Evolutionary conservation across 2,797 vertebrate genomes (phyloP), one percentile per base, ranked within the genome.

Genomic region (Poecile montanus): DNA sequence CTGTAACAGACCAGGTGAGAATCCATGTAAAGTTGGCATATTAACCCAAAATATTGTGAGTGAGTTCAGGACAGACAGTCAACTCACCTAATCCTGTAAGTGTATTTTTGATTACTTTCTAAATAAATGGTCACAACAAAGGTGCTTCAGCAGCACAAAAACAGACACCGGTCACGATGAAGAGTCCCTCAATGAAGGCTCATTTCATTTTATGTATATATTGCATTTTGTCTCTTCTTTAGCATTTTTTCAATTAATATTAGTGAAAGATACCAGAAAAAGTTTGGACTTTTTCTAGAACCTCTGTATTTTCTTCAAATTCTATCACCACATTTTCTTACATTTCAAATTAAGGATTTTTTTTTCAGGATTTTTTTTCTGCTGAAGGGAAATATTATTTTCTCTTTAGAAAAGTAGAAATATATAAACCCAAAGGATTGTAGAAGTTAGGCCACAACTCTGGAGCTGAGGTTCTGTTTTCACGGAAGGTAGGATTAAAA

Each of bases 71-170:
- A 70, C 36, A 81, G 50, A 81, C n/a, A 90, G 53, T 7, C 26
- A 74, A 89, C 57, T 62, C 61, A 89, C 38, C 56, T 89, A 65
- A 67, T 67, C 45, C 54, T 32, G 12, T 70, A 42, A 62, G 38
- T 38, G 5, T 65, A 21, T 85, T 87, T 76, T 87, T 68, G 91
- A 91, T 88, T 89, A 13, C 27, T 75, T 93, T 90, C 66, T 87
- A 85, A 89, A 68, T 61, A 63, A 85, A 61, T 1, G 0, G 9
- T 63, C 47, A 7, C 36, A 68, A 22, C 17, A 51, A 38, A 56
- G 7, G 10, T 78, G 5, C 40, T 67, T 48, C 15, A 26, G 20
- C 48, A 83, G 21, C 45, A 68, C 32, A 72, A 78, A 74, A 89
- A 8, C 13, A 76, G 60, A 22, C 8, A 60, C 10, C n/a, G 16